Percentiles rank a stretch among this genome's conserved stretches.
Evolutionary conservation across 2,797 vertebrate genomes (phyloP).

Genomic region (Lagocephalus sceleratus): DNA sequence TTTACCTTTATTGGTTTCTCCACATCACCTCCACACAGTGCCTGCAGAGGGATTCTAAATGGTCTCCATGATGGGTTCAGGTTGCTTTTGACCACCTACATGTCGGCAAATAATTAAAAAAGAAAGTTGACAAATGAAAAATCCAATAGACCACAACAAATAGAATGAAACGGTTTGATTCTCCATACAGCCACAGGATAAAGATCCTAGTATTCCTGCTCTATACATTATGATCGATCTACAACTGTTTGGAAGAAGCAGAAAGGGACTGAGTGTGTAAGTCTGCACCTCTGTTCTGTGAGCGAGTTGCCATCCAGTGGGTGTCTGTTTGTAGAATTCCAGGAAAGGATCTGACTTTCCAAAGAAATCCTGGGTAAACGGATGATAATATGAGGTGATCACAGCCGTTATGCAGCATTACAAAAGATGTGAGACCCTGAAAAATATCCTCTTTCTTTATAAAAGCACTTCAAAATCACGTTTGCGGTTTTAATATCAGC

Average conservation of each 20-base stretch:
- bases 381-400: background rate
- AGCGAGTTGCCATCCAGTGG: slow-evolving; percentile 91
- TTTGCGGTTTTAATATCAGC: background rate
- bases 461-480: background rate
- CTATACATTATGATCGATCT: too few species aligned
- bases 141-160: background rate
- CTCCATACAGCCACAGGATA: background rate
- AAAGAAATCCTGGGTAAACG: slow-evolving; percentile 85
- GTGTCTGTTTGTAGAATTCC: slow-evolving; percentile 89
- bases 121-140: too few species aligned
- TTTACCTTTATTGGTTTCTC: slow-evolving; percentile 90
- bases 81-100: slow-evolving; percentile 92
- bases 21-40: slow-evolving; percentile 90
- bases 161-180: background rate
- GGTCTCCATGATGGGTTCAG: slow-evolving; percentile 91
- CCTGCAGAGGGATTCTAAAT: slow-evolving; percentile 87
- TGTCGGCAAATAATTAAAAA: too few species aligned
- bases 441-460: background rate
- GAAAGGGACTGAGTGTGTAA: background rate
- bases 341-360: slow-evolving; percentile 97
- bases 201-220: background rate
- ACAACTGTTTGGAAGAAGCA: background rate
- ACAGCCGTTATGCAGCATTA: background rate
- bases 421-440: background rate
- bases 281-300: slow-evolving; percentile 91